Conservation (phyloP, 2,888 invertebrate species). For the Leptodirus hochenwartii region DNA sequence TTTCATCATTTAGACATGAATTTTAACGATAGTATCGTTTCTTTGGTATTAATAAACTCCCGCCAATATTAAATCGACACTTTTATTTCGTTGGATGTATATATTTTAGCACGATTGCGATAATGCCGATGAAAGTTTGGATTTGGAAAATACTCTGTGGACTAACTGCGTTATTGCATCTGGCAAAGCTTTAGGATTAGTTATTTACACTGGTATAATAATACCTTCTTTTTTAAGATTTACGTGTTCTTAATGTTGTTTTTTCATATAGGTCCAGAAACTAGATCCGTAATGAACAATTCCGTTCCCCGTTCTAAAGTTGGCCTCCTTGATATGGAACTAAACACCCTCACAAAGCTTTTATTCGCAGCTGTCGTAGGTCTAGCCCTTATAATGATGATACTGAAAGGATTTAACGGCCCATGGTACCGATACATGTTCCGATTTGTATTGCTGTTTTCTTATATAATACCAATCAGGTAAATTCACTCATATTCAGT, state of each 20-base stretch:
- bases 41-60: no score
- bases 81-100: no score
- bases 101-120: conserved; percentile 34
- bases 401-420: conserved; percentile 87
- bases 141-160: conserved; percentile 96
- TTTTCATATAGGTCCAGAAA: conserved; percentile 57
- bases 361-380: conserved; percentile 82
- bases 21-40: no score
- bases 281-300: conserved; percentile 97
- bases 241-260: conserved; percentile 1
- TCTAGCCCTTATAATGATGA: conserved; percentile 85
- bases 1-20: no score
- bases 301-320: conserved; percentile 91
- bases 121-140: conserved; percentile 61
- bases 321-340: conserved; percentile 85
- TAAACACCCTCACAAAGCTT: conserved; percentile 92
- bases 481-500: conserved; percentile 21
- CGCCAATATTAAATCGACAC: no score
- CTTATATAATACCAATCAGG: conserved; percentile 97
- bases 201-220: conserved; percentile 75
- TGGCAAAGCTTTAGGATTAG: conserved; percentile 84
- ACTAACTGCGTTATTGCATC: conserved; percentile 97
- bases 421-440: conserved; percentile 96
- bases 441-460: conserved; percentile 90
- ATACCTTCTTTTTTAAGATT: background rate